Evolutionary conservation across 2,797 vertebrate species (phyloP).

Genomic region (Lepus oiostolus): DNA sequence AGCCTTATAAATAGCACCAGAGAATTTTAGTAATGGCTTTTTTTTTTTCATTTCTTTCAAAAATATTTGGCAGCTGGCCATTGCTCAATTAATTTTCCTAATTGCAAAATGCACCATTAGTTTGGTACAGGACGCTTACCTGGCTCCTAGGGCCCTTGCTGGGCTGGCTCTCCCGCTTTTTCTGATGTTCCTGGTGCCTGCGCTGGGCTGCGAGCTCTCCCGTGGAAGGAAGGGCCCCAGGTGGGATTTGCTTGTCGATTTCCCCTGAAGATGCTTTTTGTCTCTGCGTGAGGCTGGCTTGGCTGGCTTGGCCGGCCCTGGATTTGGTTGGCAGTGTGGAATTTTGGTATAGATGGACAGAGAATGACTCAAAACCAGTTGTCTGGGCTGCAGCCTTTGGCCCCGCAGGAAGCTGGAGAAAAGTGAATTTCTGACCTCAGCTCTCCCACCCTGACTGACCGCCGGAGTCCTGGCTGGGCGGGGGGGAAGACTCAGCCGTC

Average conservation of each 20-base stretch:
- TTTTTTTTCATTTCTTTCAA: neutral
- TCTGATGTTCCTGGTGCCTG: neutral
- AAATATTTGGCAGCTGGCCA: constrained; percentile 62
- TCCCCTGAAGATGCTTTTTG: constrained; percentile 20
- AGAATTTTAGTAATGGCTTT: constrained; percentile 55
- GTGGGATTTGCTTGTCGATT: neutral
- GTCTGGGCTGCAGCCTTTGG: neutral
- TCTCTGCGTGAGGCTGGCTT: neutral
- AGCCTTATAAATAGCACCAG: constrained; percentile 54
- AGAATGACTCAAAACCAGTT: constrained; percentile 49
- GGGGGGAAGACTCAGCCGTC: neutral
- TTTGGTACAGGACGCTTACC: neutral
- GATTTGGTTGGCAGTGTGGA: neutral
- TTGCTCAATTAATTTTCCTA: constrained; percentile 63
- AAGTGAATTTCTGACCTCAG: constrained; percentile 8
- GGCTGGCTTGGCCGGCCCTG: neutral
- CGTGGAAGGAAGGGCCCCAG: neutral
- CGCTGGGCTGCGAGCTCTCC: neutral
- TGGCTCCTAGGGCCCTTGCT: neutral
- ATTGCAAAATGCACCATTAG: constrained; percentile 36
- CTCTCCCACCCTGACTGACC: neutral
- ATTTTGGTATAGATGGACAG: neutral
- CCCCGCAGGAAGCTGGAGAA: neutral
- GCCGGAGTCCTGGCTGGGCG: neutral
- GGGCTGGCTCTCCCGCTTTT: neutral